These are phyloP conservation scores for Prinia subflava DNA, from an alignment of 2,113 vertebrate species.

Conservation along the genomic window DNA sequence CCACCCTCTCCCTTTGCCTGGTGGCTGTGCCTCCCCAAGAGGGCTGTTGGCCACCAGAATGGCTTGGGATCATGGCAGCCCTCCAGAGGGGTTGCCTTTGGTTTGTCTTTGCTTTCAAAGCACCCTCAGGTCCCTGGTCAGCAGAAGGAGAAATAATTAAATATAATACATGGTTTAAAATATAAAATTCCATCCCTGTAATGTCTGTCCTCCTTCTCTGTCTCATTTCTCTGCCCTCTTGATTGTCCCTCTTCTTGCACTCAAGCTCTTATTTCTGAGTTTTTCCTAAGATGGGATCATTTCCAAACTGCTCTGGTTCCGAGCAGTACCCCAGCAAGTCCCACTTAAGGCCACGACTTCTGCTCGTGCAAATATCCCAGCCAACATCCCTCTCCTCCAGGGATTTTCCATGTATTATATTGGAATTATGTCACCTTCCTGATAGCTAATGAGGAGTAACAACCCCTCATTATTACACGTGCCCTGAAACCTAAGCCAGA, in stretches of 20 bases:
- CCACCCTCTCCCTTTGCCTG: background rate
- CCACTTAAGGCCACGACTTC: background rate
- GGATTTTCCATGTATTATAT: constrained; percentile 33
- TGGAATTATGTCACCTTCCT: constrained; percentile 16
- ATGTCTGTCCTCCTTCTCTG: background rate
- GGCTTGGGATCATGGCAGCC: background rate
- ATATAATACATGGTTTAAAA: constrained; percentile 47
- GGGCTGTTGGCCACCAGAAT: accelerated
- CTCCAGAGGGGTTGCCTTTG: background rate
- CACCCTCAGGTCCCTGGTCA: background rate
- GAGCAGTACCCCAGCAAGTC: background rate
- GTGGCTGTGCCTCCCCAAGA: background rate
- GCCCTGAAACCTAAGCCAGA: background rate
- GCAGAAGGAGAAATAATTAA: background rate
- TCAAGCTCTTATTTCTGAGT: background rate
- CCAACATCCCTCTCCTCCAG: background rate
- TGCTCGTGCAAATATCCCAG: background rate
- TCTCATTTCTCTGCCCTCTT: background rate
- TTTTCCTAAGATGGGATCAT: background rate
- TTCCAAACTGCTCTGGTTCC: background rate
- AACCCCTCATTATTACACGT: background rate
- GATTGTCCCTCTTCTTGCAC: background rate
- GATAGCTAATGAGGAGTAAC: background rate
- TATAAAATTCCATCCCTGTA: background rate
- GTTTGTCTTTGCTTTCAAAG: background rate